Evolutionary conservation across 2,113 vertebrate species (phyloP), one percentile per base, ranked within the genome.

Genomic region (Datnioides undecimradiatus): DNA sequence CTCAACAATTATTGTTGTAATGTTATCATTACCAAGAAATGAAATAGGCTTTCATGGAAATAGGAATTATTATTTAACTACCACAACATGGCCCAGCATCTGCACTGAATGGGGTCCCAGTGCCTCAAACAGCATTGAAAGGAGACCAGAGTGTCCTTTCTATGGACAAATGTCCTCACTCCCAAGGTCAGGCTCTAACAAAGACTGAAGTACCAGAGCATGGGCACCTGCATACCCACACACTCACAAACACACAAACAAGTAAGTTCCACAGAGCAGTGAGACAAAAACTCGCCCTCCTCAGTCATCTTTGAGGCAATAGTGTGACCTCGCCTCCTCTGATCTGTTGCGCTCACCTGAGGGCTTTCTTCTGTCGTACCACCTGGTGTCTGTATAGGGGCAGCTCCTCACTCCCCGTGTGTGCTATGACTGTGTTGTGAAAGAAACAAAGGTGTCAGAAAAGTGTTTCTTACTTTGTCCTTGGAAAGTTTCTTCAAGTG

Each of bases 361-460:
- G 76, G 85, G 81, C 78, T 85, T 74, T 90, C 79, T 90, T 83
- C 82, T 87, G 90, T 85, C 41, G 5, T 69, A 74, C 69, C 85
- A 92, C 85, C 88, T 89, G 83, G 77, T 71, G 79, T 88, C 82
- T 79, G 76, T 40, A 59, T 49, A 19, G 57, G 72, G 59, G 59
- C 64, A 55, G 48, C 57, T 63, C 33, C 57, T 64, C 43, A 8
- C 49, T 82, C 66, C 46, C 29, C 9, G 3, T 64, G 70, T 55
- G 68, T 62, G 48, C 17, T 34, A 21, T 46, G 43, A 43, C 34
- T 31, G 66, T 75, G 23, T 69, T 29, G 31, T 19, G 8, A 79
- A 83, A 79, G 64, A 73, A 76, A 49, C 43, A 65, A 79, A 88
- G 66, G 62, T 84, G 67, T 67, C 36, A 10, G 29, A 65, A 70